Evolutionary conservation across 2,888 invertebrate species (phyloP).

Genomic region (Conops quadrifasciatus): DNA sequence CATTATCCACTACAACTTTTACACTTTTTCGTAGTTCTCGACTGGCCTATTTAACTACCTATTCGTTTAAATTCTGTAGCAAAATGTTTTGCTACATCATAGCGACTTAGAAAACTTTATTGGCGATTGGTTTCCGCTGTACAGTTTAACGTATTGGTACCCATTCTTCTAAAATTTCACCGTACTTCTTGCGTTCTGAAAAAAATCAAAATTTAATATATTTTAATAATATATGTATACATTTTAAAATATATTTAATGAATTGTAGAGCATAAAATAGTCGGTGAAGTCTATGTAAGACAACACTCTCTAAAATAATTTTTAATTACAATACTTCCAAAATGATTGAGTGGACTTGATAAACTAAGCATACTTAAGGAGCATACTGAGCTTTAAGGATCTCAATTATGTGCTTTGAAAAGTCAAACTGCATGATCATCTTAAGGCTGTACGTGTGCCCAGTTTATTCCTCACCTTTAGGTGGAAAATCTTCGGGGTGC

Average conservation of each 20-base stretch:
- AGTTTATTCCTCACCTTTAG: slow-evolving; percentile 66
- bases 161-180: slow-evolving; percentile 73
- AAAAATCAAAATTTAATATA: slow-evolving; percentile 7
- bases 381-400: too few relatives aligned
- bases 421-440: too few relatives aligned
- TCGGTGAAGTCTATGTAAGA: too few relatives aligned
- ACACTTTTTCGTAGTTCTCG: slow-evolving; percentile 16
- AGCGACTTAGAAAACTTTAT: background rate
- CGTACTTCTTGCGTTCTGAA: slow-evolving; percentile 72
- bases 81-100: background rate
- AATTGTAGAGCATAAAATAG: too few relatives aligned
- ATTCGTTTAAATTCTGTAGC: slow-evolving; percentile 5
- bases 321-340: too few relatives aligned
- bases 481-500: slow-evolving; percentile 79
- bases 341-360: too few relatives aligned
- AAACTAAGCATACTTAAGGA: too few relatives aligned
- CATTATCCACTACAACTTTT: background rate
- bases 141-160: slow-evolving; percentile 71
- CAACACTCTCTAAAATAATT: too few relatives aligned
- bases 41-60: background rate
- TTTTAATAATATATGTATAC: background rate
- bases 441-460: too few relatives aligned
- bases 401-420: too few relatives aligned
- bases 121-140: too few relatives aligned
- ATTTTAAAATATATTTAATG: background rate